Conservation (phyloP, 1,140 invertebrate species). For the Trypoxylus dichotomus region DNA sequence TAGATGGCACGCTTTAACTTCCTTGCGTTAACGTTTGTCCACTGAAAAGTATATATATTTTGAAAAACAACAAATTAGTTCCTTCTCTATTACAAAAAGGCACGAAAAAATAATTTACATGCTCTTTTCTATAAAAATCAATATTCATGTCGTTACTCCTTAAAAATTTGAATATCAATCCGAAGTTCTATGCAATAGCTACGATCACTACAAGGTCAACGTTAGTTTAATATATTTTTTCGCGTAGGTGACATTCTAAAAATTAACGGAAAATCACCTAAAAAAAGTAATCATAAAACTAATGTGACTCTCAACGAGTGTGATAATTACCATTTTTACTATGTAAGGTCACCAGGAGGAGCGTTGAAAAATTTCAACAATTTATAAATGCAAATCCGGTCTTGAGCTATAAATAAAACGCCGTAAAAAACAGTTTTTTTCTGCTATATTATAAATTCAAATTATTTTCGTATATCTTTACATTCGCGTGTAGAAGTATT, state of each 20-base stretch:
- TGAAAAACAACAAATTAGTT: too few relatives aligned
- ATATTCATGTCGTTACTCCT: neutral
- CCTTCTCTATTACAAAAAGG: too few relatives aligned
- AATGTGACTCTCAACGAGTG: neutral
- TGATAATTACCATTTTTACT: constrained; percentile 18
- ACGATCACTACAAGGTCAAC: neutral
- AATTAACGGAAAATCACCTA: neutral
- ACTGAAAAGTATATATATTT: too few relatives aligned
- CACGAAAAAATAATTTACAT: too few relatives aligned
- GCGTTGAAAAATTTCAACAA: constrained; percentile 18
- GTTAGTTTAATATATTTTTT: neutral
- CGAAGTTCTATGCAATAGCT: neutral
- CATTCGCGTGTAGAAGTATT: neutral
- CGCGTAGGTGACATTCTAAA: neutral
- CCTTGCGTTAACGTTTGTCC: too few relatives aligned
- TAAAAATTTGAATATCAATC: neutral
- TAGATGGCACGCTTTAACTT: too few relatives aligned
- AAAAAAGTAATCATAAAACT: neutral
- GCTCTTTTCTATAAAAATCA: neutral
- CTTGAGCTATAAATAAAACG: constrained; percentile 17
- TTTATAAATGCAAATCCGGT: constrained; percentile 24
- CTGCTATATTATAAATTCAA: constrained; percentile 7
- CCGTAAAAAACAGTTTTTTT: constrained; percentile 16
- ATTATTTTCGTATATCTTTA: constrained; percentile 19
- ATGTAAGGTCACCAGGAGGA: constrained; percentile 5